A percentile compares a stretch with the other conserved stretches of the same genome.
These are phyloP conservation scores for Amphiprion ocellaris DNA, from an alignment of 2,113 vertebrate genomes.

Conservation along the genomic window DNA sequence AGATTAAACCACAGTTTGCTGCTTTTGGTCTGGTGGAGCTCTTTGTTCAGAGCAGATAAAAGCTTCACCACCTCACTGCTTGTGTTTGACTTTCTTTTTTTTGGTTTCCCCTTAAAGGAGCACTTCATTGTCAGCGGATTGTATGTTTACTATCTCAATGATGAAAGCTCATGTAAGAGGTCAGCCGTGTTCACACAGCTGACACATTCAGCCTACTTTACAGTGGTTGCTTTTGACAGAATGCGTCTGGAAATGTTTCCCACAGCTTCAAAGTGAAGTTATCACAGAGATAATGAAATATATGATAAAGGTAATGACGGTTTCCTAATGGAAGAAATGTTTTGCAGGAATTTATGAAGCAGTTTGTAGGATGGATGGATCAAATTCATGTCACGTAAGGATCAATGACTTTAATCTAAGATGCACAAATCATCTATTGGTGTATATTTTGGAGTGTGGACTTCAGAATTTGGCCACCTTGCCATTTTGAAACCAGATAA, in stretches of 20 bases:
- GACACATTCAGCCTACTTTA: slow-evolving; percentile 1
- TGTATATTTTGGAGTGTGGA: no score
- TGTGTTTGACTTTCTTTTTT: slow-evolving; percentile 35
- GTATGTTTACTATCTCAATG: slow-evolving; percentile 1
- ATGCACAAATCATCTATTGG: no score
- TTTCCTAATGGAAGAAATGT: background rate
- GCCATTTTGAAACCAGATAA: no score
- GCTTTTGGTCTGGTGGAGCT: slow-evolving; percentile 45
- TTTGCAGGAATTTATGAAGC: background rate
- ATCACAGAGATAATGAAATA: background rate
- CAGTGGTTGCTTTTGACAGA: slow-evolving; percentile 14
- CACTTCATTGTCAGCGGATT: slow-evolving; percentile 26
- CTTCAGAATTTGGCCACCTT: no score
- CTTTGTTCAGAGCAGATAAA: slow-evolving; percentile 67
- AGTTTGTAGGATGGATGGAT: background rate
- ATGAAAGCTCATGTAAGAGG: background rate
- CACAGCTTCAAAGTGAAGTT: slow-evolving; percentile 24
- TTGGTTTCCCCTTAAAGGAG: slow-evolving; percentile 19
- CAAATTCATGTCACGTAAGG: background rate
- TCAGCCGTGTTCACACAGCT: background rate
- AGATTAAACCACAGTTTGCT: slow-evolving; percentile 56
- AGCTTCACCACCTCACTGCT: slow-evolving; percentile 41
- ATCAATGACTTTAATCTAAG: background rate
- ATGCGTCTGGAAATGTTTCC: slow-evolving; percentile 24
- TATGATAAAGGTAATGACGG: background rate